These are phyloP conservation scores for Micromys minutus DNA, from an alignment of 2,113 vertebrate genomes.

Conservation along the genomic window DNA sequence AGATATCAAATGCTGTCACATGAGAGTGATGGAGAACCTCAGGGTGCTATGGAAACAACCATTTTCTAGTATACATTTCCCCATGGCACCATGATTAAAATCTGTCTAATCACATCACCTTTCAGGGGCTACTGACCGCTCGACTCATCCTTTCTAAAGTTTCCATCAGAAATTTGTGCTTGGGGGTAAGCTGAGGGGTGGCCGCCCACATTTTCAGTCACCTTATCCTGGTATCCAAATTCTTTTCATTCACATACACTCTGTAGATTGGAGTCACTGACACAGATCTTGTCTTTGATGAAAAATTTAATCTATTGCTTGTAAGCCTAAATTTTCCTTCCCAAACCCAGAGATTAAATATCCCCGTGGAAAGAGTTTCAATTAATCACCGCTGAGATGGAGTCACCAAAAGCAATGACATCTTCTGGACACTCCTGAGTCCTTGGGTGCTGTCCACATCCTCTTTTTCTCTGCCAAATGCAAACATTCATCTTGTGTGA, in stretches of 20 bases:
- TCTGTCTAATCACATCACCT: neutral
- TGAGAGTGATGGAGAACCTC: neutral
- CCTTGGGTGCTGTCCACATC: slow-evolving; percentile 43
- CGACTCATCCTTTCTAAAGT: neutral
- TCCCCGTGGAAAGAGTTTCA: slow-evolving; percentile 42
- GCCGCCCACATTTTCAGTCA: neutral
- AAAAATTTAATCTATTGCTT: slow-evolving; percentile 43
- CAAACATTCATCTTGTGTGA: slow-evolving; percentile 43
- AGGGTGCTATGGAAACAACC: neutral
- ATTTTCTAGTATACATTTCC: neutral
- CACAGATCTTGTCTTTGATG: slow-evolving; percentile 12
- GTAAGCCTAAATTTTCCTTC: slow-evolving; percentile 53
- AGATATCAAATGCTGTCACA: neutral
- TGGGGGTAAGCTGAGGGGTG: neutral
- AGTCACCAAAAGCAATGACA: slow-evolving; percentile 47
- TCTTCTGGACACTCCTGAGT: slow-evolving; percentile 29
- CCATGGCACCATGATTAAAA: neutral
- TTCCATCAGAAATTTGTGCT: neutral
- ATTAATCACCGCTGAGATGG: slow-evolving; percentile 47
- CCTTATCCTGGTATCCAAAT: neutral
- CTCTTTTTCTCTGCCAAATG: slow-evolving; percentile 17
- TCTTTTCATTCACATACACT: neutral
- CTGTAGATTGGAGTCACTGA: neutral
- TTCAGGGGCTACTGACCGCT: neutral
- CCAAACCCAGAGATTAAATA: slow-evolving; percentile 62